phyloP scores from a whole-genome alignment of 2,888 invertebrate species.

The Kryphioiulus occultus region DNA sequence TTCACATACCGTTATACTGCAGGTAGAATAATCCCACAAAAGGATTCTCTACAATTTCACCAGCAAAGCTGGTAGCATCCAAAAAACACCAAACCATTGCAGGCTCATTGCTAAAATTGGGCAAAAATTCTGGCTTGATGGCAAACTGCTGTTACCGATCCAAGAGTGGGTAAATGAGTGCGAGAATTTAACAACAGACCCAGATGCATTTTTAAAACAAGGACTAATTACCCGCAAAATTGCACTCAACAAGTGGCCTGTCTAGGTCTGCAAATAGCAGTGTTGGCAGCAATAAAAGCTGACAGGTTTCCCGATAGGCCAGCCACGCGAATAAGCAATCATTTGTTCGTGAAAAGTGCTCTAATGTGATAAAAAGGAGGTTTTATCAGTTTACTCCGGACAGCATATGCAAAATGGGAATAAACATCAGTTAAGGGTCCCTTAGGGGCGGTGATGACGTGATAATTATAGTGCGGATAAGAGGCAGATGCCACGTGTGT shows the following conservation, averaged over 20 bases:
- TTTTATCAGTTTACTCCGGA: neutral
- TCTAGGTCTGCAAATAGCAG: neutral
- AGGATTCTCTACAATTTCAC: no score
- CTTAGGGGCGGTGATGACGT: neutral
- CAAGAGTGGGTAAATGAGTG: neutral
- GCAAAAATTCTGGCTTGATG: neutral
- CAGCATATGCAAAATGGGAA: neutral
- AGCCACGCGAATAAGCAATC: neutral
- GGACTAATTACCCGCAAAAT: neutral
- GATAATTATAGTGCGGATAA: neutral
- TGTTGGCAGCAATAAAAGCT: neutral
- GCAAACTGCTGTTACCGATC: slow-evolving; percentile 6
- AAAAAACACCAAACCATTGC: no score
- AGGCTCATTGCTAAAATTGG: neutral
- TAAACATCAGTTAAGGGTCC: neutral
- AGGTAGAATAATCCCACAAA: no score
- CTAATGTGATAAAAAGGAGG: neutral
- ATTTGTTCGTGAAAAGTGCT: neutral
- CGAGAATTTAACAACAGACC: neutral
- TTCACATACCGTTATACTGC: no score
- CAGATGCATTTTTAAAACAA: neutral
- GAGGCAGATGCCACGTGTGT: neutral
- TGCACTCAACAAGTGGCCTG: neutral
- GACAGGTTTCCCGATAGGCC: neutral
- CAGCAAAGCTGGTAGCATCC: no score